Base-by-base conservation (phyloP, 2,113 vertebrate species). In the Alectura lathami region DNA sequence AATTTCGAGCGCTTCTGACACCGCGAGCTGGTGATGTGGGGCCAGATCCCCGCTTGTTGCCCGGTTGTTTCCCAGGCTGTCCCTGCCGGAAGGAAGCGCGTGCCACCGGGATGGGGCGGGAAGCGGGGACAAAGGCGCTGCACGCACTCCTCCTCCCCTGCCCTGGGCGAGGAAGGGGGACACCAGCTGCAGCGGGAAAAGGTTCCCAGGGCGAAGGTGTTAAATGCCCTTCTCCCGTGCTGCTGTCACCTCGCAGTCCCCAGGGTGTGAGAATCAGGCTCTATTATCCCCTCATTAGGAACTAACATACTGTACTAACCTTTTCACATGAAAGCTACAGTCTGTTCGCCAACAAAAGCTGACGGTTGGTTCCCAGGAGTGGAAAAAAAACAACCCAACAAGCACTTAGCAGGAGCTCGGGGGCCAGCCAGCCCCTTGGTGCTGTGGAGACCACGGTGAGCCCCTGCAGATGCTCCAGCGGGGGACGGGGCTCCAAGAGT, bases 231-330 rank as follows among this genome's bases (percentile, higher is more conserved):
- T 92, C 79, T 95, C 95, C 69, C n/a, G 67, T 89, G 95, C 86
- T 89, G 93, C 89, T 90, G 94, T 95, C 96, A 95, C 96, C 94
- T 96, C 83, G 3, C 13, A 7, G 83, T 42, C 27, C 62, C 78
- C 4, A 5, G 95, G 84, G 66, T 94, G 93, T 97, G 95, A 96
- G 93, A 97, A 97, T 78, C 91, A 90, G 93, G 13, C 87, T 84
- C 88, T 66, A 54, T 94, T 84, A 93, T 88, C 88, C 91, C 91
- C 77, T 94, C 95, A 88, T 91, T 85, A 95, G 95, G 91, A 94
- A 81, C 96, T 94, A 50, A 87, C 95, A 91, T 29, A 79, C 94
- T 90, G 94, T 67, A 94, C 94, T 76, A 89, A 95, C 93, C 91
- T 94, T 88, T 87, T 85, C 94, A 94, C 91, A 91, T 91, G 95